A percentile compares a stretch with the other conserved stretches of the same genome.
Evolutionary conservation across 1,140 invertebrate genomes (phyloP).

Genomic region (Leptopilina boulardi): DNA sequence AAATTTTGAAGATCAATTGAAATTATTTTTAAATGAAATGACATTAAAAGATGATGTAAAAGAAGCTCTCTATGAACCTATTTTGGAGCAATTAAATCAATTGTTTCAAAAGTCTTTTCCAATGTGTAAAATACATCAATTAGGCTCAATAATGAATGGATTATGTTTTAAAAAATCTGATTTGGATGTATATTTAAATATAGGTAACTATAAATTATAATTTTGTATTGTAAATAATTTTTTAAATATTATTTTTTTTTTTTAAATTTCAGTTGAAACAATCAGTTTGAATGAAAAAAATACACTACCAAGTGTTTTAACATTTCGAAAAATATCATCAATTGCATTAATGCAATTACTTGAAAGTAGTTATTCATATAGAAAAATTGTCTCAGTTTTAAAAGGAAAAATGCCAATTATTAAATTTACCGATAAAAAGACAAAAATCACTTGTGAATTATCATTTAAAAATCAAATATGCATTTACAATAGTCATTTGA

Average conservation of each 20-base stretch:
- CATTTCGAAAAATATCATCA: slow-evolving; percentile 59
- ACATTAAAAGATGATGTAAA: slow-evolving; percentile 73
- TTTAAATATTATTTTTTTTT: too few relatives aligned
- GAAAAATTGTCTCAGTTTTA: slow-evolving; percentile 78
- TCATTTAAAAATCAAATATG: slow-evolving; percentile 82
- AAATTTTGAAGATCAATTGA: slow-evolving; percentile 74
- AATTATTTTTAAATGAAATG: slow-evolving; percentile 69
- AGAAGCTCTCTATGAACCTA: slow-evolving; percentile 55
- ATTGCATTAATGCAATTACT: slow-evolving; percentile 72
- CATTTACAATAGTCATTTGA: slow-evolving; percentile 79
- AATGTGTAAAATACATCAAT: slow-evolving; percentile 75
- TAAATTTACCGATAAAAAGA: slow-evolving; percentile 79
- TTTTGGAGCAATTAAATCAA: slow-evolving; percentile 59
- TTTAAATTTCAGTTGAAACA: slow-evolving; percentile 49
- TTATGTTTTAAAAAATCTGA: slow-evolving; percentile 81
- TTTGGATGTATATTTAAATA: slow-evolving; percentile 80
- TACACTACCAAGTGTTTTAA: not conserved
- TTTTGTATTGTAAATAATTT: not conserved
- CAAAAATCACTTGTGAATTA: slow-evolving; percentile 80
- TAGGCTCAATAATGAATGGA: slow-evolving; percentile 82
- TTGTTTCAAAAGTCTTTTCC: slow-evolving; percentile 65
- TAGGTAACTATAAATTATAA: slow-evolving; percentile 61
- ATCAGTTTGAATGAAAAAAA: slow-evolving; percentile 39
- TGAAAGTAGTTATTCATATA: slow-evolving; percentile 71
- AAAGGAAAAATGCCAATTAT: slow-evolving; percentile 84